Evolutionary conservation across 2,888 invertebrate genomes (phyloP), one percentile per base, ranked within the genome.

Genomic region (Mesochorus sp.): DNA sequence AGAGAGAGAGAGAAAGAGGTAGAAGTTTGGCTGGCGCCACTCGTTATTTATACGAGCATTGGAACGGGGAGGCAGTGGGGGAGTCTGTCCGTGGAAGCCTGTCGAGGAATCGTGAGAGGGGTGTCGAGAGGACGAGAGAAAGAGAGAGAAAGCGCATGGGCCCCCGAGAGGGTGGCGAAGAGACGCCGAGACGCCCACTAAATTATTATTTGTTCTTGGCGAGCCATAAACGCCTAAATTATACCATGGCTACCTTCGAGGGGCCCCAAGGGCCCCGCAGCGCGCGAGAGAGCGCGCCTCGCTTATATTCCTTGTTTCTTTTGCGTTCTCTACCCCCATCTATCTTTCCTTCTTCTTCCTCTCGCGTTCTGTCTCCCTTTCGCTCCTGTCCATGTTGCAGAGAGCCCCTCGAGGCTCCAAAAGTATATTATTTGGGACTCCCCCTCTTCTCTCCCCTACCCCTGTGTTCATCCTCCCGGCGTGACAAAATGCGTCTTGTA

Each of bases 141-240:
- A 59, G 62, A 24, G 49, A 42, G 71, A 14, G 44, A 49, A 44
- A 53, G 42, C 49, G 62, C n/a, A 49, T 61, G 55, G 70, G 70
- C 68, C 62, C 62, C 24, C 17, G 57, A 67, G 79, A 76, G 79
- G 76, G 76, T 76, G 73, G 78, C 70, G 76, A 77, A 78, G 80
- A 80, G 81, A 82, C 83, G 83, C 83, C 85, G 85, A 86, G 88
- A 89, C 90, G 90, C 90, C 90, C 89, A 90, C 90, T 90, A 90
- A 90, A 91, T 90, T 90, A 91, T 90, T 90, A 90, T 90, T 89
- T 89, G 88, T 89, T 88, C 88, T 88, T 85, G 88, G 88, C 88
- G 86, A 88, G 88, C 88, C 88, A 88, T 89, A 90, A 90, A 89
- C 86, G 88, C 86, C 85, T 87, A 89, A 90, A 90, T 90, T 89